Evolutionary conservation across 2,113 vertebrate genomes (phyloP).

Genomic region (Aythya baeri): DNA sequence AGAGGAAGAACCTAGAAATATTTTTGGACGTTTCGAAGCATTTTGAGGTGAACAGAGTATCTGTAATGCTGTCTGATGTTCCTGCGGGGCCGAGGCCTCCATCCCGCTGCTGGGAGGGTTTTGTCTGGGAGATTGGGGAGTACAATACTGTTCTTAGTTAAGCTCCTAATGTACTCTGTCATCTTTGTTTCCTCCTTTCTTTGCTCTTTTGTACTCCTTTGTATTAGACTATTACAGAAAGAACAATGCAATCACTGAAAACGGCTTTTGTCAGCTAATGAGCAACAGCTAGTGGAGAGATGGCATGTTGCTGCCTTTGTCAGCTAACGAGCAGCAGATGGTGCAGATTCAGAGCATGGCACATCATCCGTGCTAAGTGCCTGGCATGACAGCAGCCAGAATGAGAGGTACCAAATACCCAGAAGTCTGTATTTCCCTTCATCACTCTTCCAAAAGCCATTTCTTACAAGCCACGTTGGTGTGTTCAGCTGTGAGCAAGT

Average conservation of each 20-base stretch:
- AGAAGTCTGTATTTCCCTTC: background rate
- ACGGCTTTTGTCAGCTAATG: constrained; percentile 28
- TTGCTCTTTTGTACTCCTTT: constrained; percentile 25
- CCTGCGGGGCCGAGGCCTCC: background rate
- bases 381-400: constrained; percentile 59
- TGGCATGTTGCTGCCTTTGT: constrained; percentile 43
- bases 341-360: constrained; percentile 49
- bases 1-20: background rate
- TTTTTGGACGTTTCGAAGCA: background rate
- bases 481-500: background rate
- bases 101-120: background rate
- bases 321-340: constrained; percentile 68
- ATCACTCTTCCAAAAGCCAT: background rate
- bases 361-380: constrained; percentile 18
- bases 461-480: background rate
- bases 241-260: constrained; percentile 11
- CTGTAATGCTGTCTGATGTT: background rate
- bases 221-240: constrained; percentile 25
- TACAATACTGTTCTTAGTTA: background rate
- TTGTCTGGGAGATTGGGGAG: background rate
- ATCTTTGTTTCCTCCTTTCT: background rate
- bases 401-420: background rate
- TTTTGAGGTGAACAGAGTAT: background rate
- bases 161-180: constrained; percentile 37
- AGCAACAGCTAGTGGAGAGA: constrained; percentile 32